Conservation (phyloP, 2,888 invertebrate genomes). For the Xestia c-nigrum region DNA sequence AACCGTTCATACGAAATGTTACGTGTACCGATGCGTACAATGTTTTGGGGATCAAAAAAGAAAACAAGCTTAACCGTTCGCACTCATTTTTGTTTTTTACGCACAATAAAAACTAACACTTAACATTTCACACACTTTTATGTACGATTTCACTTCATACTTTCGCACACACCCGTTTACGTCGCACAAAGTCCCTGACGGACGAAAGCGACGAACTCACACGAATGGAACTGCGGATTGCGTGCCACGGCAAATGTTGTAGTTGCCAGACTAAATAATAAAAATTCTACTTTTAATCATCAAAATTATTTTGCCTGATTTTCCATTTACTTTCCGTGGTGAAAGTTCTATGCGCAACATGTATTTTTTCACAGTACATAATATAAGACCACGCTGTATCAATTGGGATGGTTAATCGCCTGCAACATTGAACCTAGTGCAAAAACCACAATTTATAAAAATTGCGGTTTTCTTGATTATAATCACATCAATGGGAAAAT, state of each 20-base stretch:
- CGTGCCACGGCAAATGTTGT: slow-evolving; percentile 58
- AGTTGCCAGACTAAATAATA: slow-evolving; percentile 73
- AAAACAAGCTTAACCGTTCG: slow-evolving; percentile 85
- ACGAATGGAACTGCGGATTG: slow-evolving; percentile 80
- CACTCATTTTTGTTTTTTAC: slow-evolving; percentile 88
- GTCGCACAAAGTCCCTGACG: slow-evolving; percentile 85
- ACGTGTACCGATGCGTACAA: slow-evolving; percentile 85
- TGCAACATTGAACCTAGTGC: neutral
- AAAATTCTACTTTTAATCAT: slow-evolving; percentile 29
- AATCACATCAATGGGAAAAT: neutral
- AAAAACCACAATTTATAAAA: neutral
- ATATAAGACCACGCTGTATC: neutral
- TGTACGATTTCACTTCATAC: slow-evolving; percentile 90
- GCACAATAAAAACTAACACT: slow-evolving; percentile 89
- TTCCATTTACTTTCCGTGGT: neutral
- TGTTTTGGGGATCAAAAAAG: slow-evolving; percentile 77
- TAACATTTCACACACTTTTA: slow-evolving; percentile 89
- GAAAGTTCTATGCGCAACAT: neutral
- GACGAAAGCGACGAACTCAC: slow-evolving; percentile 81
- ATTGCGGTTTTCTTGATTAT: neutral
- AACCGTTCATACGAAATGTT: slow-evolving; percentile 89
- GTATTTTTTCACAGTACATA: neutral
- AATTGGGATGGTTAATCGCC: neutral
- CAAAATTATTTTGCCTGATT: neutral
- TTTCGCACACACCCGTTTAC: slow-evolving; percentile 90